A percentile compares a stretch with the other conserved stretches of the same genome.
Conservation (phyloP, 2,113 vertebrate species). For the Neolamprologus caudopunctatus region DNA sequence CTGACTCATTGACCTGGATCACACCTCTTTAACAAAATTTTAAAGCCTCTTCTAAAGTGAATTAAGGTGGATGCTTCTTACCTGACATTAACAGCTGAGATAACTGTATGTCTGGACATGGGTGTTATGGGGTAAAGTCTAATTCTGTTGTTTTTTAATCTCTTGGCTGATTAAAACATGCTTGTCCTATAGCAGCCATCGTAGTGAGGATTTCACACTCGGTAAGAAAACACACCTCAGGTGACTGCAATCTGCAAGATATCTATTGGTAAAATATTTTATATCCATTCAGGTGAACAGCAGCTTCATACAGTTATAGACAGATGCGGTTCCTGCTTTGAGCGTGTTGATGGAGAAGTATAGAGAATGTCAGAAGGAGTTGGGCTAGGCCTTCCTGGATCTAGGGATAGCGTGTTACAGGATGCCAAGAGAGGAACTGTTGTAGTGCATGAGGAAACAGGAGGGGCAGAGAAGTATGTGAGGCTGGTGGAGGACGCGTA, state of each 20-base stretch:
- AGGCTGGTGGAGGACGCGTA: background rate
- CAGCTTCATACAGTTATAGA: background rate
- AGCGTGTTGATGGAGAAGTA: background rate
- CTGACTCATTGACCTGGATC: background rate
- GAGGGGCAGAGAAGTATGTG: background rate
- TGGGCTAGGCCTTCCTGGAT: background rate
- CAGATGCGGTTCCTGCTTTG: background rate
- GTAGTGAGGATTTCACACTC: fast-evolving
- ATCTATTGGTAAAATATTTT: background rate
- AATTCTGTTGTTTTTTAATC: background rate
- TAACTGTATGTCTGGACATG: background rate
- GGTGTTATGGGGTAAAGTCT: background rate
- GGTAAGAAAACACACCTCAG: background rate
- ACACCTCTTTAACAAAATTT: fast-evolving
- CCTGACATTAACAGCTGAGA: background rate
- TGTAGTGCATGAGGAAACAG: fast-evolving
- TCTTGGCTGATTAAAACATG: background rate
- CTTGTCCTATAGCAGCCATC: background rate
- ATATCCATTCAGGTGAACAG: background rate
- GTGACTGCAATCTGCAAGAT: background rate
- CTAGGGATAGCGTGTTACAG: background rate
- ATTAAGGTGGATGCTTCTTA: background rate
- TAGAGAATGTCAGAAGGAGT: background rate
- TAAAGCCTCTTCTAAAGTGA: background rate
- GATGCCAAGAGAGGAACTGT: background rate